phyloP scores from a whole-genome alignment of 2,797 vertebrate genomes.

The Loriculus beryllinus region DNA sequence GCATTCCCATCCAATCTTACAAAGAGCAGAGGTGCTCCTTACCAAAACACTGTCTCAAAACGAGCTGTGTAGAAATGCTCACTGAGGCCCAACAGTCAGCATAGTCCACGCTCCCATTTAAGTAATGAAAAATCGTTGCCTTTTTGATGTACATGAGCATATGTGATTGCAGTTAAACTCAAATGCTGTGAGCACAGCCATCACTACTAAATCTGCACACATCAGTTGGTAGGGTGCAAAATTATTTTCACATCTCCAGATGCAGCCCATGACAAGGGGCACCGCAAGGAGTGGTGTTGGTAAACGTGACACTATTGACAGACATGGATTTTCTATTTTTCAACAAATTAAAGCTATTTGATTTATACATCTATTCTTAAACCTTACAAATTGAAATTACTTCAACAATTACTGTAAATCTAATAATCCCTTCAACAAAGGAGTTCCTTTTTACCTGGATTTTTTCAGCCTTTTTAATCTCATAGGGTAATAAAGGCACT shows the following conservation, averaged over 20 bases:
- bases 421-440: neutral
- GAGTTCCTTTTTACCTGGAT: neutral
- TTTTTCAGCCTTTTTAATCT: neutral
- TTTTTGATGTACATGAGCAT: neutral
- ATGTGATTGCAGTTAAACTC: neutral
- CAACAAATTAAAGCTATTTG: neutral
- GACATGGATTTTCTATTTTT: neutral
- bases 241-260: neutral
- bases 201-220: neutral
- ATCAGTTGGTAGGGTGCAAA: neutral
- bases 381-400: neutral
- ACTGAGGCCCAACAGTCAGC: neutral
- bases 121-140: neutral
- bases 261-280: neutral
- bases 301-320: neutral
- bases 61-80: neutral
- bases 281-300: neutral
- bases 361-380: neutral
- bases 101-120: neutral
- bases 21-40: neutral
- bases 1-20: neutral
- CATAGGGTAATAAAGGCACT: neutral
- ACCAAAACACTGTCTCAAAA: neutral
- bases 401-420: neutral
- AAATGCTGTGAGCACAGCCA: fast-evolving